Base-by-base conservation (phyloP, 2,113 vertebrate species). In the Pedetes capensis region DNA sequence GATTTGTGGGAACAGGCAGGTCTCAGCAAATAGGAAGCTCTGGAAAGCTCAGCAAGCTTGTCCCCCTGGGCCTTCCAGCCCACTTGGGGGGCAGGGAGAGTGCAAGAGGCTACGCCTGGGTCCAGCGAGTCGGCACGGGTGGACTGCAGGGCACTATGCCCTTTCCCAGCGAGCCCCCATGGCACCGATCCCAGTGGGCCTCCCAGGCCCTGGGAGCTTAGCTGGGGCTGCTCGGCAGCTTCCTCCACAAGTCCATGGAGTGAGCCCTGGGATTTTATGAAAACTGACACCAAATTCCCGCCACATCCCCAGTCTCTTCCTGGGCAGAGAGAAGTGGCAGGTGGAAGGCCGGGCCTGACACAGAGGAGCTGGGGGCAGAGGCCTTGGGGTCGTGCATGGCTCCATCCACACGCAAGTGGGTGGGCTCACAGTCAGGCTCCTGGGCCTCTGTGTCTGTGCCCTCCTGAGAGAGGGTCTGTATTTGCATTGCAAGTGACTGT, bases 1-100 rank as follows among this genome's bases (percentile, higher is more conserved):
- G 97, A 96, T 96, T 92, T 96, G 97, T 97, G 96, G 96, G 96
- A 96, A 97, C 85, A 9, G 49, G 32, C 63, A 44, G 72, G 83
- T 81, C 92, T 90, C 49, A 47, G 85, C 96, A 93, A 96, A 85
- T 93, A 82, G 81, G 95, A 96, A 95, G 80, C 90, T 69, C 42
- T 68, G n/a, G 89, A 93, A 87, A 86, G 63, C 91, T 81, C 86
- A 68, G 64, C 27, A 12, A 59, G 53, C 49, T 9, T 0, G 22
- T 84, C 74, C 89, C 83, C 59, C 27, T 6, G 81, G 87, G 92
- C 92, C 92, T 87, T 84, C 86, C 16, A 3, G 76, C 20, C 39
- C 47, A 47, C 78, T 68, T 37, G 0, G 22, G 57, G 78, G 44
- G 87, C 79, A 89, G 39, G 39, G 44, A 11, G 53, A 9, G 51